Base-by-base conservation (phyloP, 1,140 invertebrate species). In the Panulirus ornatus region DNA sequence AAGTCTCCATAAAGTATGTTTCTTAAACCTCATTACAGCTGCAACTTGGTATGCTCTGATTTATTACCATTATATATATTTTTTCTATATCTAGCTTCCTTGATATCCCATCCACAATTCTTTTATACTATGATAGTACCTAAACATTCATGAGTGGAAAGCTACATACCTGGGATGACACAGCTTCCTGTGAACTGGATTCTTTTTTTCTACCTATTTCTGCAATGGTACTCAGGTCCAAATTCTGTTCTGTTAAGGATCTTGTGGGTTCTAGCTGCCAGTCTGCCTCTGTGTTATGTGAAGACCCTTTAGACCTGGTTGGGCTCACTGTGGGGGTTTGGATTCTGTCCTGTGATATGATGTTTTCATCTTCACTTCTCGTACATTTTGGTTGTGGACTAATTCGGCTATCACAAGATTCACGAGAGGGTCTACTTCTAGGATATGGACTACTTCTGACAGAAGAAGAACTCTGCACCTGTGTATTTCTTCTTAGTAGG, bases 401-500 rank as follows among this genome's bases (percentile, higher is more conserved):
- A 14, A 51, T 44, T 51, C 44, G 27, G 22, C 9, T 27, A 30
- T 79, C 76, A 79, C 76, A 27, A 51, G 42, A 30, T 19, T 11
- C 16, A 51, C 51, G 36, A 16, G 27, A 30, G 27, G 40, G 51
- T 51, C 34, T 79, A 36, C n/a, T 79, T 51, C 40, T 79, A 34
- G 76, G 40, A 44, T 44, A 30, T 79, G 76, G 76, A 79, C 76
- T 79, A n/a, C 51, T 51, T 51, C 58, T 66, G 5, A 66, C 58
- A 51, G 47, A 34, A 79, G 42, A 27, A 30, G 76, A 51, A 22
- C 40, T 2, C 14, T n/a, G n/a, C n/a, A n/a, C n/a, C n/a, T 79
- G 36, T 16, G 27, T 38, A 16, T 34, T 30, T 51, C 51, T 79
- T 27, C 42, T 79, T 34, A 27, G n/a, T 19, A 34, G 1, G 9